phyloP scores from a whole-genome alignment of 2,113 vertebrate genomes.

The Hydropotes inermis region DNA sequence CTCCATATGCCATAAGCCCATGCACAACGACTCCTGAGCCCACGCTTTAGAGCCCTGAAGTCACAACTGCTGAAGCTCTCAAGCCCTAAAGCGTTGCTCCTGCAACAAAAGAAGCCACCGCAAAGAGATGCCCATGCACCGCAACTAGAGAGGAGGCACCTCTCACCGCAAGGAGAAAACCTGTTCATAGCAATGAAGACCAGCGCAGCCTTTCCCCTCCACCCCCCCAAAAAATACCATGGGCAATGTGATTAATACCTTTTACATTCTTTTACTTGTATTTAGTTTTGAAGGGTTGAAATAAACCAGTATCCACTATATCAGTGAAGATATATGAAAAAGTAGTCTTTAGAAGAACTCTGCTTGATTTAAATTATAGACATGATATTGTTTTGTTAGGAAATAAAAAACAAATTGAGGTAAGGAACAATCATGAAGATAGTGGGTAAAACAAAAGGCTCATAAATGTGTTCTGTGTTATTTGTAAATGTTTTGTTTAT shows the following conservation, averaged over 20 bases:
- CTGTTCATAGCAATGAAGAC: neutral
- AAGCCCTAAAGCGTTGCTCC: neutral
- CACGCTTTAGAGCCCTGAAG: neutral
- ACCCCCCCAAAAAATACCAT: neutral
- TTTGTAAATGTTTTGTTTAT: constrained; percentile 38
- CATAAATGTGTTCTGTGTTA: constrained; percentile 47
- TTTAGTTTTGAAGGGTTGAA: constrained; percentile 74
- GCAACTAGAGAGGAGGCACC: neutral
- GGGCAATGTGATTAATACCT: neutral
- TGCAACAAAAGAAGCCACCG: neutral
- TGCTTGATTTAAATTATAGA: constrained; percentile 75
- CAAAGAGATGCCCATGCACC: neutral
- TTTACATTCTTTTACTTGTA: constrained; percentile 53
- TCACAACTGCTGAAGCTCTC: neutral
- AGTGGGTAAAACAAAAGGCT: constrained; percentile 41
- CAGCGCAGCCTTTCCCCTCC: neutral
- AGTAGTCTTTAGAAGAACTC: constrained; percentile 74
- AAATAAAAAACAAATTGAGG: constrained; percentile 74
- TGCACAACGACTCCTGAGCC: accelerated
- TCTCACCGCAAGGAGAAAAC: neutral
- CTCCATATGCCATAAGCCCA: neutral
- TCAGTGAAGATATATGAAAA: constrained; percentile 72
- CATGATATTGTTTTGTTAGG: constrained; percentile 70
- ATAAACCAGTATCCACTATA: constrained; percentile 75
- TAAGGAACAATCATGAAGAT: constrained; percentile 63